Conservation (phyloP, 64 coral and sea anemone species). For the Acropora yongei region DNA sequence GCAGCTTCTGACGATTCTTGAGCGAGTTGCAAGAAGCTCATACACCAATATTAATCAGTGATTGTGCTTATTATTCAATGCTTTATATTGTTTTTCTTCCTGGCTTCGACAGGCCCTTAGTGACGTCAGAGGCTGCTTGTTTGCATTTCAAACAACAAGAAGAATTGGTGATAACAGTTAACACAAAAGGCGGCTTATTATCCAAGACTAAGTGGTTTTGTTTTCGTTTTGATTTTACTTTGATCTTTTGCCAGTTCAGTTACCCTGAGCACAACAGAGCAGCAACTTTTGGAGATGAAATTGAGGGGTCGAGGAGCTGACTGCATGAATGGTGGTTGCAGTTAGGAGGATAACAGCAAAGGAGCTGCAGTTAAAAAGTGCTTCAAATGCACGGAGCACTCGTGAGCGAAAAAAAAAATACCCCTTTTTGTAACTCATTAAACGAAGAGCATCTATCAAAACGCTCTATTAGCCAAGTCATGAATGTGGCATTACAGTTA, state of each 20-base stretch:
- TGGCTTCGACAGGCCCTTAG: neutral
- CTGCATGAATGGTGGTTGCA: too few relatives aligned
- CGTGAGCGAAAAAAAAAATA: too few relatives aligned
- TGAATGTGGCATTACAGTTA: too few relatives aligned
- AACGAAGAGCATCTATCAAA: too few relatives aligned
- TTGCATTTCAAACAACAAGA: neutral
- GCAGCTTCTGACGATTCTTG: neutral
- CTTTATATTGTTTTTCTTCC: neutral
- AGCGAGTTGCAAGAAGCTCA: neutral
- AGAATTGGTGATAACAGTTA: neutral
- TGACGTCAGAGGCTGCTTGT: constrained; percentile 2
- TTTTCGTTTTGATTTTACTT: neutral
- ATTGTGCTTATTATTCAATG: neutral
- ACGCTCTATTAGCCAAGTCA: too few relatives aligned
- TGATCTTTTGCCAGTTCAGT: neutral
- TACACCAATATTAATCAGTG: neutral
- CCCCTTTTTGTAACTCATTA: too few relatives aligned
- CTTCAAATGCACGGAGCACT: too few relatives aligned
- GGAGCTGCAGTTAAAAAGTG: too few relatives aligned
- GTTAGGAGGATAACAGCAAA: too few relatives aligned
- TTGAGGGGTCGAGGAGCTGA: too few relatives aligned
- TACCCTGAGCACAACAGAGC: too few relatives aligned
- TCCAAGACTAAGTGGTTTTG: neutral
- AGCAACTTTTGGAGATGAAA: too few relatives aligned
- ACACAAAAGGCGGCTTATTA: neutral